These are phyloP conservation scores for Micrasema minimum DNA, from an alignment of 1,140 invertebrate genomes.

Conservation along the genomic window DNA sequence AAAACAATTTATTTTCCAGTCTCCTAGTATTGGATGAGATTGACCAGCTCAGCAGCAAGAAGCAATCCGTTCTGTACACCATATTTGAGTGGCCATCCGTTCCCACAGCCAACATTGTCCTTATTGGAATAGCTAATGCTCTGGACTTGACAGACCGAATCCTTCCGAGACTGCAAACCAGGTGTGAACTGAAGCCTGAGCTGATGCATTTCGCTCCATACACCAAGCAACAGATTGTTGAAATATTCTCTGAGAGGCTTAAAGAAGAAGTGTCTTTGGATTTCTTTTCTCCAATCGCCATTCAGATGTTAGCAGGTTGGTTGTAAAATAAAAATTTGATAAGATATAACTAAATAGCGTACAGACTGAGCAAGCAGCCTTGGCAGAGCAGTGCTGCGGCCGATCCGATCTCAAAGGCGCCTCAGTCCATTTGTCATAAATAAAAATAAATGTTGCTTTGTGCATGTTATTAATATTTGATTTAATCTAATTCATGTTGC, in stretches of 20 bases:
- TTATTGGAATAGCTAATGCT: slow-evolving; percentile 96
- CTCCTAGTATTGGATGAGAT: slow-evolving; percentile 96
- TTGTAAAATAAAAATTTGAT: too few relatives aligned
- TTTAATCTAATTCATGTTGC: too few relatives aligned
- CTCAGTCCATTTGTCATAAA: too few relatives aligned
- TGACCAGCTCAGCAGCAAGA: slow-evolving; percentile 87
- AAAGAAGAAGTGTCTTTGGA: slow-evolving; percentile 74
- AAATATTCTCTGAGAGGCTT: slow-evolving; percentile 85
- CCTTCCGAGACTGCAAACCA: slow-evolving; percentile 84
- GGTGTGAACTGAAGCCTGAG: slow-evolving; percentile 74
- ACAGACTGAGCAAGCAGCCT: too few relatives aligned
- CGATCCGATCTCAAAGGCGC: too few relatives aligned
- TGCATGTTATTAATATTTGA: too few relatives aligned
- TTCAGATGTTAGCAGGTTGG: slow-evolving; percentile 84
- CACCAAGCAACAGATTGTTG: slow-evolving; percentile 86
- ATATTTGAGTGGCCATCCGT: slow-evolving; percentile 93
- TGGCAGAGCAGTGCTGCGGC: too few relatives aligned
- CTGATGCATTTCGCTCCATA: slow-evolving; percentile 95
- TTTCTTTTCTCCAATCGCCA: slow-evolving; percentile 82
- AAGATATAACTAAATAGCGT: too few relatives aligned
- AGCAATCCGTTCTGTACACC: slow-evolving; percentile 89
- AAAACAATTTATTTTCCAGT: slow-evolving; percentile 65
- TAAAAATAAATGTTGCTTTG: too few relatives aligned
- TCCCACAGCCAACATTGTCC: slow-evolving; percentile 75
- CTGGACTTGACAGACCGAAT: slow-evolving; percentile 93